phyloP scores from a whole-genome alignment of 2,888 invertebrate species.

The Exocentrus adspersus region DNA sequence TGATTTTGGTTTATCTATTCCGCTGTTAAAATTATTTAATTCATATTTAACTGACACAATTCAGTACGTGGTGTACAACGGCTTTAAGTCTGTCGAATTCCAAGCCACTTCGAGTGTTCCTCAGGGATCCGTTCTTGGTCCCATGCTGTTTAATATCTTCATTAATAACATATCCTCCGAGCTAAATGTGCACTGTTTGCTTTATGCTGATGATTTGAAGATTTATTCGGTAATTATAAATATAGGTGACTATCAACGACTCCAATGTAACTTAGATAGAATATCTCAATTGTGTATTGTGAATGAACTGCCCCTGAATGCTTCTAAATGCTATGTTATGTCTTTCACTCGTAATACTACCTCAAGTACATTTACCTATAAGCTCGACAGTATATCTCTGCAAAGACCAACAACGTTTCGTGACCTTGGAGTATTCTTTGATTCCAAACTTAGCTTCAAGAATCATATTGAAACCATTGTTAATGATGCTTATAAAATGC shows the following conservation, averaged over 20 bases:
- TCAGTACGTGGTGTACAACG: background rate
- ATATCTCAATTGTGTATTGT: too few relatives aligned
- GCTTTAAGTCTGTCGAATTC: background rate
- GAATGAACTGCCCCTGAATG: too few relatives aligned
- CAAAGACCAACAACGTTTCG: too few relatives aligned
- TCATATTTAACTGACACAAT: background rate
- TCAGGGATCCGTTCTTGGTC: background rate
- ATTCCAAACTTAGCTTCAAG: too few relatives aligned
- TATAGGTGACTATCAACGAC: background rate
- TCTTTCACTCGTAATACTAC: too few relatives aligned
- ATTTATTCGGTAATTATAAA: background rate
- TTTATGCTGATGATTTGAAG: conserved; percentile 4
- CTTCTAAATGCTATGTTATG: too few relatives aligned
- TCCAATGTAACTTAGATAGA: too few relatives aligned
- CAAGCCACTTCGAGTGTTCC: background rate
- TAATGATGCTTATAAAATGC: too few relatives aligned
- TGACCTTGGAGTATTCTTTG: too few relatives aligned
- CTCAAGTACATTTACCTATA: too few relatives aligned
- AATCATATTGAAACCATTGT: too few relatives aligned
- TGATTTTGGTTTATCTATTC: background rate
- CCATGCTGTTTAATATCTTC: background rate
- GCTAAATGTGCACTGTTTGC: background rate
- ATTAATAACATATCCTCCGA: background rate
- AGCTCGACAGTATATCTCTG: too few relatives aligned
- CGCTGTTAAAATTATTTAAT: background rate